Evolutionary conservation across 2,797 vertebrate genomes (phyloP).

Genomic region (Champsocephalus esox): DNA sequence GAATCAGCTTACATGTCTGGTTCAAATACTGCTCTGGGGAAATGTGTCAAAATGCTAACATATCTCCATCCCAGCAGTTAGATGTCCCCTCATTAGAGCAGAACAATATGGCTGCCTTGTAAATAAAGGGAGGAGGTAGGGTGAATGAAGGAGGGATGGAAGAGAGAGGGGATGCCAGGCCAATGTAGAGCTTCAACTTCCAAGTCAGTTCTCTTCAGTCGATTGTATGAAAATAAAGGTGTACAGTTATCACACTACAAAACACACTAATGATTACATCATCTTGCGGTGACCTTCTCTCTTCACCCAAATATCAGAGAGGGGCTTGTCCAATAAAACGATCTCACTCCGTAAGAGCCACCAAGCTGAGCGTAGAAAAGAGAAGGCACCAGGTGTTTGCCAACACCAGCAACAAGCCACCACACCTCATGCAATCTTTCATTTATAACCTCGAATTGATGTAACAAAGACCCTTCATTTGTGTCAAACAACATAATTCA

Average conservation of each 20-base stretch:
- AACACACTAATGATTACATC: conserved; percentile 67
- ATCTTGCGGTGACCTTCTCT: conserved; percentile 56
- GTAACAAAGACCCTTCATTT: conserved; percentile 56
- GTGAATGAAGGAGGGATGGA: conserved; percentile 65
- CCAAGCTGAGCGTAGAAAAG: conserved; percentile 56
- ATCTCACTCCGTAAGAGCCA: conserved; percentile 51
- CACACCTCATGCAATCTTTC: conserved; percentile 74
- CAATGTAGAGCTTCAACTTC: conserved; percentile 55
- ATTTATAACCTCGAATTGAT: conserved; percentile 69
- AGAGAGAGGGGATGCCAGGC: conserved; percentile 51
- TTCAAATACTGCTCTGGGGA: conserved; percentile 62
- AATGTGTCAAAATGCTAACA: conserved; percentile 50
- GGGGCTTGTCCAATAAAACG: conserved; percentile 45
- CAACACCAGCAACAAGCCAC: conserved; percentile 73
- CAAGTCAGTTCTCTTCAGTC: conserved; percentile 60
- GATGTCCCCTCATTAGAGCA: conserved; percentile 64
- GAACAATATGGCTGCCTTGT: conserved; percentile 69
- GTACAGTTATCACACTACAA: conserved; percentile 68
- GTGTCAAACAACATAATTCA: conserved; percentile 68
- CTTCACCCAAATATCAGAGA: conserved; percentile 45
- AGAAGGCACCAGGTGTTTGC: conserved; percentile 67
- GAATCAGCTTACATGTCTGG: conserved; percentile 71
- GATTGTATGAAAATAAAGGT: conserved; percentile 67
- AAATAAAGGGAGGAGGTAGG: conserved; percentile 72
- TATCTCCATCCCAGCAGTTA: conserved; percentile 64